These are phyloP conservation scores for Zele albiditarsus DNA, from an alignment of 2,888 invertebrate genomes.

Conservation along the genomic window DNA sequence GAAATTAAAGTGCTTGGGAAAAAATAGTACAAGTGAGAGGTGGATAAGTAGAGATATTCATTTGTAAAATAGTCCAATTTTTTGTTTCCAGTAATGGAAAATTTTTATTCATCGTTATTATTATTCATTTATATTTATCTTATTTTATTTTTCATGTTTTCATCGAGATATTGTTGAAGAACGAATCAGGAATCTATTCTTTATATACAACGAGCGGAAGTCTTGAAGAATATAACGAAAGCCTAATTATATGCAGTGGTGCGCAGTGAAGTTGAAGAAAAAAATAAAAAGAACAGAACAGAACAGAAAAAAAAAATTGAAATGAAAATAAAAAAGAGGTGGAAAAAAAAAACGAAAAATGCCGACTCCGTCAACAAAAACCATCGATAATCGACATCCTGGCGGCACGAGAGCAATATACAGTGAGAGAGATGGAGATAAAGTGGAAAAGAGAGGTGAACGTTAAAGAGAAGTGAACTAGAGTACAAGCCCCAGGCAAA, in stretches of 20 bases:
- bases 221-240: slow-evolving; percentile 8
- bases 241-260: slow-evolving; percentile 17
- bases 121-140: not conserved
- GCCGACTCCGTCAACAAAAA: slow-evolving; percentile 33
- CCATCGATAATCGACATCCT: slow-evolving; percentile 48
- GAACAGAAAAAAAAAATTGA: not conserved
- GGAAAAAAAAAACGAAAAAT: slow-evolving; percentile 18
- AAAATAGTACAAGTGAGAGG: slow-evolving; percentile 22
- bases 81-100: not conserved
- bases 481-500: not conserved
- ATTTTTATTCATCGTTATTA: not conserved
- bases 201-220: slow-evolving; percentile 16
- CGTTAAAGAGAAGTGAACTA: not conserved
- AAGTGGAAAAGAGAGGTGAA: not conserved
- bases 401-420: slow-evolving; percentile 28
- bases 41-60: not conserved
- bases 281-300: not conserved
- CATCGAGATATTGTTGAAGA: slow-evolving; percentile 19
- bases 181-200: slow-evolving; percentile 7
- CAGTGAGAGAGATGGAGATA: not conserved
- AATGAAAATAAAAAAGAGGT: not conserved
- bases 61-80: not conserved
- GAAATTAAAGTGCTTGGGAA: slow-evolving; percentile 21
- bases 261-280: not conserved
- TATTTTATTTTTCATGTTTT: not conserved